Percentiles rank a stretch among this genome's conserved stretches.
These are phyloP conservation scores for Xenops minutus DNA, from an alignment of 2,797 vertebrate species.

Conservation along the genomic window DNA sequence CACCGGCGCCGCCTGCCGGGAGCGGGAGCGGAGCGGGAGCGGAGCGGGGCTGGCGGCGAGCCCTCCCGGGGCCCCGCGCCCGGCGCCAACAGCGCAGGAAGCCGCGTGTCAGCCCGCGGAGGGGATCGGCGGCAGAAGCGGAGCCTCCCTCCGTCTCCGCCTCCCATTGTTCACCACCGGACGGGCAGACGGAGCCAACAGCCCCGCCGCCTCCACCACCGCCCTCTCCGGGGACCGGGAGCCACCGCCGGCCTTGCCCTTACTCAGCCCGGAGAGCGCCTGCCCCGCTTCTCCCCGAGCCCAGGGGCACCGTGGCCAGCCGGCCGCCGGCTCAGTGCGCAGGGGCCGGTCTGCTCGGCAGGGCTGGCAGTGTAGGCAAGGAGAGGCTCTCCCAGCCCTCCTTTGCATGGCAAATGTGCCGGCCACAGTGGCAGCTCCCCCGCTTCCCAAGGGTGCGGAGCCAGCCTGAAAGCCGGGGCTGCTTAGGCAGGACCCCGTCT, in stretches of 20 bases:
- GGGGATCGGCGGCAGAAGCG: neutral
- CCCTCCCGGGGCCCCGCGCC: neutral
- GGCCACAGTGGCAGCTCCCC: neutral
- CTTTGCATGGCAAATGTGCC: neutral
- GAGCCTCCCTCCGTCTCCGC: conserved; percentile 5
- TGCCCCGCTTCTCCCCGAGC: neutral
- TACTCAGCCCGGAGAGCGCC: neutral
- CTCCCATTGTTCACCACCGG: conserved; percentile 45
- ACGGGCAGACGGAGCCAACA: neutral
- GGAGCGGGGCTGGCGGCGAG: no score
- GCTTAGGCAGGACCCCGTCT: neutral
- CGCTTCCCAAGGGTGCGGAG: neutral
- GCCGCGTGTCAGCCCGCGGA: neutral
- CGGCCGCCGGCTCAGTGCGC: neutral
- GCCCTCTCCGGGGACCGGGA: neutral
- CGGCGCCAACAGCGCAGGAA: neutral
- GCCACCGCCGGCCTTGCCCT: neutral
- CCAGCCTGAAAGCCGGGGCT: neutral
- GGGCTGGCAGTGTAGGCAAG: neutral
- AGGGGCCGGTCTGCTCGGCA: neutral
- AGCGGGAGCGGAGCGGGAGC: neutral
- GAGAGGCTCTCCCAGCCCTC: neutral
- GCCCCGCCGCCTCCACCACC: neutral
- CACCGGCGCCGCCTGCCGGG: neutral
- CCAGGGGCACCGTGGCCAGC: neutral